Evolutionary conservation across 2,113 vertebrate genomes (phyloP).

Genomic region (Ammodytes dubius): DNA sequence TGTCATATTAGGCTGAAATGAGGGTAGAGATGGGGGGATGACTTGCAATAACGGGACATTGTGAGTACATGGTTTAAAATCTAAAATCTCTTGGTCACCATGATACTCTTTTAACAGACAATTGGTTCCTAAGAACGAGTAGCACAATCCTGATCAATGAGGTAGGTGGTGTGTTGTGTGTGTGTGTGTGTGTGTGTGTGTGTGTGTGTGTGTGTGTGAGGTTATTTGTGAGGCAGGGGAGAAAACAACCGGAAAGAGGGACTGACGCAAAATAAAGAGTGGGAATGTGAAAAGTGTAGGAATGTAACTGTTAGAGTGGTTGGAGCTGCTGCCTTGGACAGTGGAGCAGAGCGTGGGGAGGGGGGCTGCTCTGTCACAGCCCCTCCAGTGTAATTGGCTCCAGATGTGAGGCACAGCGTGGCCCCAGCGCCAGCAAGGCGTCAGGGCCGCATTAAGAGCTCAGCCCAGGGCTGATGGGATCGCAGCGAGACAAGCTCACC

Average conservation of each 20-base stretch:
- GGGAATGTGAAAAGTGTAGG: conserved; percentile 61
- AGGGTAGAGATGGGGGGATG: not conserved
- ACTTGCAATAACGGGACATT: not conserved
- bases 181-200: too few species aligned
- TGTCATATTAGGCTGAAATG: not conserved
- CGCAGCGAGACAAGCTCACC: conserved; percentile 59
- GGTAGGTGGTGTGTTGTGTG: not conserved
- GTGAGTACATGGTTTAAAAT: not conserved
- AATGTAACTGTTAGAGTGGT: conserved; percentile 68
- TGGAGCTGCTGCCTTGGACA: conserved; percentile 65
- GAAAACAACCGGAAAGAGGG: conserved; percentile 15
- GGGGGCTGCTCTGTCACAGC: conserved; percentile 74
- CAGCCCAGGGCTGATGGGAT: conserved; percentile 77
- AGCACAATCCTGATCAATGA: not conserved
- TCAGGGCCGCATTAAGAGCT: conserved; percentile 85
- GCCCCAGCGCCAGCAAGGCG: conserved; percentile 84
- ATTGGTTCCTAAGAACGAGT: not conserved
- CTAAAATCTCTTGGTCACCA: not conserved
- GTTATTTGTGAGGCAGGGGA: not conserved
- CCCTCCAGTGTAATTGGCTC: conserved; percentile 82
- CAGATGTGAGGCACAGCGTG: conserved; percentile 82
- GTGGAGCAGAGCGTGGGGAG: conserved; percentile 36
- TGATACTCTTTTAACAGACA: not conserved
- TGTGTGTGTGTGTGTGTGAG: too few species aligned
- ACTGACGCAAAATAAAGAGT: conserved; percentile 28